Evolutionary conservation across 2,797 vertebrate species (phyloP).

Genomic region (Takifugu ocellatus): DNA sequence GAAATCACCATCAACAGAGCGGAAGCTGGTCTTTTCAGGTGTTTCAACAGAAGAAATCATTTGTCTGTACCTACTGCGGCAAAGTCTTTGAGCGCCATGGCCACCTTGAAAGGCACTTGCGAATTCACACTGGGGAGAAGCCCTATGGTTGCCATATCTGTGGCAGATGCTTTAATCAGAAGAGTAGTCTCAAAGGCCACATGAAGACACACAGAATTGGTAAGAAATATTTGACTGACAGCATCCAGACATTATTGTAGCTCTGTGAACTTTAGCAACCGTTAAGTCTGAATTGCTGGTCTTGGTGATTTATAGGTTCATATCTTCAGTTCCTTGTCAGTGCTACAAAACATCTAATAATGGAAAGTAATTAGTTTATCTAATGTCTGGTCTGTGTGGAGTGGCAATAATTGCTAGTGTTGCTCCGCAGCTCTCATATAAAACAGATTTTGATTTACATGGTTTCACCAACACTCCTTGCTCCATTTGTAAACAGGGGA

Average conservation of each 20-base stretch:
- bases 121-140: slow-evolving; percentile 73
- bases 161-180: slow-evolving; percentile 71
- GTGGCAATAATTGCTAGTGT: background rate
- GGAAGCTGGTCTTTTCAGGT: slow-evolving; percentile 25
- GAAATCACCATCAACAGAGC: slow-evolving; percentile 9
- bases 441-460: background rate
- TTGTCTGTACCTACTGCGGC: slow-evolving; percentile 64
- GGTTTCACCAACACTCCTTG: background rate
- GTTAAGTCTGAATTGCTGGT: too few species aligned
- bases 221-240: slow-evolving; percentile 21
- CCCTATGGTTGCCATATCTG: slow-evolving; percentile 70
- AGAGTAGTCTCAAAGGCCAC: slow-evolving; percentile 72
- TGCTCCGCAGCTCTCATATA: background rate
- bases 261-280: too few species aligned
- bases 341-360: too few species aligned
- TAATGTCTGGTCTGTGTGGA: background rate
- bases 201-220: slow-evolving; percentile 68
- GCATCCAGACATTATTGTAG: too few species aligned
- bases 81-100: slow-evolving; percentile 65
- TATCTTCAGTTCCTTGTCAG: too few species aligned
- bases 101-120: slow-evolving; percentile 65
- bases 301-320: too few species aligned
- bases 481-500: slow-evolving; percentile 32
- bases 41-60: slow-evolving; percentile 62
- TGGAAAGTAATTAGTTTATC: background rate